Evolutionary conservation across 1,140 invertebrate species (phyloP), one percentile per base, ranked within the genome.

Genomic region (Drosophila repletoides): DNA sequence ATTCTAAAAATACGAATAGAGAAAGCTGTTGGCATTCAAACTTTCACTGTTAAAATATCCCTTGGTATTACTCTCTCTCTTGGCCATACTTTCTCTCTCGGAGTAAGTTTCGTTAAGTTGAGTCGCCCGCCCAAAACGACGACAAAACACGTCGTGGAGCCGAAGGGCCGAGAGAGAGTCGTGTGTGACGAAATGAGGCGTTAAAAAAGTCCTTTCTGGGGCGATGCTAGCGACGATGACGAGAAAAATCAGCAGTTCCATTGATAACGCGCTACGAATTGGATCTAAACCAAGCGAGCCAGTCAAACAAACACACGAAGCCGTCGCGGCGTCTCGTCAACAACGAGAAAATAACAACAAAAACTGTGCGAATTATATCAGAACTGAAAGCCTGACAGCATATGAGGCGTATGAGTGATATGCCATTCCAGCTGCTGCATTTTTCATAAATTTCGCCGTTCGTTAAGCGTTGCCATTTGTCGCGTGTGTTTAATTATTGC

Each of bases 241-340:
- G 77, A 83, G 77, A 83, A 83, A 83, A 83, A 83, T 66, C 63
- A 66, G 63, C 53, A 64, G 60, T 56, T 81, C 68, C 77, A 83
- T 83, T 83, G 79, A 83, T 83, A 83, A 83, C 77, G 77, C 60
- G 77, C 69, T 84, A 61, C 77, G 79, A 84, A 83, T 64, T 83
- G 77, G 77, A 69, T 77, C 77, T 76, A 46, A 58, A 43, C 55
- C 28, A 60, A 49, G 43, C 28, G 24, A 40, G 63, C 10, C 76
- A 59, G 71, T 33, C 64, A 72, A 24, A 64, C 31, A 17, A 12
- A 34, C 63, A 49, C 61, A 72, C 53, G 63, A 46, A 31, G 43
- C 53, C 31, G 22, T 53, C 49, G 65, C 46, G 48, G 52, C 34
- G 10, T 21, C 22, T 67, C 48, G 48, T 33, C 26, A 38, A 45